phyloP scores from a whole-genome alignment of 2,113 vertebrate genomes.

The Morphnarchus princeps region DNA sequence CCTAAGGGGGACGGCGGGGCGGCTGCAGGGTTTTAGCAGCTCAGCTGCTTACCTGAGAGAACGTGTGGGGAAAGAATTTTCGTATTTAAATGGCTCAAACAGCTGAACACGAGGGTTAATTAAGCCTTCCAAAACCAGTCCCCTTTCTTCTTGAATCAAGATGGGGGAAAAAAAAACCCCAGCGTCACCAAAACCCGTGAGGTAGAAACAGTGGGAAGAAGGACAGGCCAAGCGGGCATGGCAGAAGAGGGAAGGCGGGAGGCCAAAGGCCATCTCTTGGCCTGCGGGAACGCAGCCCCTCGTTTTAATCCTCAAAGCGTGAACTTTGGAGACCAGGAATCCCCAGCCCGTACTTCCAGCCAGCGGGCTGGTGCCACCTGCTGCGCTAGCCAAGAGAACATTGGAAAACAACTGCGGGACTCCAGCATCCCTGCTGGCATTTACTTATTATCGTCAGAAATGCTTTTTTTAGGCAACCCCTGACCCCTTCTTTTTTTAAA shows the following conservation, averaged over 20 bases:
- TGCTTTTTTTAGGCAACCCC: neutral
- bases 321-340: rapidly evolving
- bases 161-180: neutral
- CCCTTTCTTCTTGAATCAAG: neutral
- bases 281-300: rapidly evolving
- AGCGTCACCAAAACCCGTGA: neutral
- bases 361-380: rapidly evolving
- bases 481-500: rapidly evolving
- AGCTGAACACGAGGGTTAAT: neutral
- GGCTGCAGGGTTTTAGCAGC: rapidly evolving
- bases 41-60: too few species aligned
- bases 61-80: rapidly evolving
- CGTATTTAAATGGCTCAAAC: neutral
- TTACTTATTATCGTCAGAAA: neutral
- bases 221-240: rapidly evolving
- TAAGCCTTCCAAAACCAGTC: neutral
- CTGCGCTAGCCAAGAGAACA: too few species aligned
- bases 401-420: neutral
- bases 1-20: rapidly evolving
- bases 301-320: neutral
- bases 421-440: neutral
- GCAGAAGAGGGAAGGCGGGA: neutral
- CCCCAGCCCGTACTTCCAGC: rapidly evolving
- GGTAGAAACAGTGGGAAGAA: neutral
- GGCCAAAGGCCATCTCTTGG: rapidly evolving